Evolutionary conservation across 2,888 invertebrate species (phyloP).

Genomic region (Onthophagus sagittarius): DNA sequence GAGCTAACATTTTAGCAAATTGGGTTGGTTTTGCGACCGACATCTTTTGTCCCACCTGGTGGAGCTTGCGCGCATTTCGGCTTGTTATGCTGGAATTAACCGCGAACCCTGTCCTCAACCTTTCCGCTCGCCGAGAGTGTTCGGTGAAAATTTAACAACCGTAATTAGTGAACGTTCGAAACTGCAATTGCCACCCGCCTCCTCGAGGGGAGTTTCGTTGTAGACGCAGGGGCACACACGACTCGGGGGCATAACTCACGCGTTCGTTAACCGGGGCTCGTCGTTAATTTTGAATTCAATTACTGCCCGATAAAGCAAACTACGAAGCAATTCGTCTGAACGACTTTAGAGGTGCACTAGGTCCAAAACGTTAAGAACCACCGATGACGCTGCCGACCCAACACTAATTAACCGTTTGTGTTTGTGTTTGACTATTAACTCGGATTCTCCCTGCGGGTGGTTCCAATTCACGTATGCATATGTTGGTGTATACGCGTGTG

Average conservation of each 20-base stretch:
- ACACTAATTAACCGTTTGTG: not conserved
- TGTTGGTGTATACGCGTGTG: not conserved
- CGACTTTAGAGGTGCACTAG: not conserved
- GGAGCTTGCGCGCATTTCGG: not conserved
- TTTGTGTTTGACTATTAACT: not conserved
- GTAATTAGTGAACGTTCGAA: not conserved
- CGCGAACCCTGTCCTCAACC: not conserved
- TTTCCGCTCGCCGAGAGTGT: not conserved
- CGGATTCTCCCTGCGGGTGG: not conserved
- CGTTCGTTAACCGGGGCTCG: not conserved
- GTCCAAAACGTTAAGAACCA: not conserved
- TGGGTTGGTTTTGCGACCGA: not conserved
- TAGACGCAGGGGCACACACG: not conserved
- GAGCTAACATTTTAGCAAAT: not conserved
- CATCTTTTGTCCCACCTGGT: not conserved
- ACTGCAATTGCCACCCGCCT: not conserved
- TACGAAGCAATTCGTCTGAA: not conserved
- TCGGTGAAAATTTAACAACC: not conserved
- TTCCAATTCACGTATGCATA: not conserved
- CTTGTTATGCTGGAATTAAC: not conserved
- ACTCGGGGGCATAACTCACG: not conserved
- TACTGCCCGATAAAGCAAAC: not conserved
- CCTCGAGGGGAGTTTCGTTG: not conserved
- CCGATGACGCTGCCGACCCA: not conserved
- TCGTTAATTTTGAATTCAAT: not conserved